Base-by-base conservation (phyloP, 2,888 invertebrate genomes). In the Campoplex nolae region DNA sequence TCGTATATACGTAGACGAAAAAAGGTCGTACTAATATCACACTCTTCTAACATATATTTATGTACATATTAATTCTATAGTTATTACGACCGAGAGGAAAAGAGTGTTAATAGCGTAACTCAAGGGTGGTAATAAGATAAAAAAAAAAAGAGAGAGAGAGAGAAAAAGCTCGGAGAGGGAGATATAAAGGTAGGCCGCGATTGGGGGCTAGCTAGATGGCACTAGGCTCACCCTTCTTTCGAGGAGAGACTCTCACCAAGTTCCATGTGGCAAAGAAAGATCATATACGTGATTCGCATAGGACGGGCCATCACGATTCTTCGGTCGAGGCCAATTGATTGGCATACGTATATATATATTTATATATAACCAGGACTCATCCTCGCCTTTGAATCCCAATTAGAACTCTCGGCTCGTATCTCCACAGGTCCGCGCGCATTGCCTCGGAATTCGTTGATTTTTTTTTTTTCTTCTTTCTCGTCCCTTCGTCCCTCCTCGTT, bases 351-450 rank as follows among this genome's bases (percentile, higher is more conserved):
- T 62, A 79, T 62, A 79, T 28, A 23, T 51, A 38, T 23, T 89
- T 89, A 87, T 88, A 85, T 85, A 78, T 65, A 76, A 45, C 3
- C 51, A 62, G 62, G 65, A 67, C 79, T 87, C 68, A 88, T 90
- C 88, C 88, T 88, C 88, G 83, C 90, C 88, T 89, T 89, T 89
- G 91, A 90, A 91, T 91, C 90, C 91, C 90, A 90, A 91, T 91
- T 90, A 91, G 87, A 87, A 87, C 82, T 82, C 78, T 82, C 84
- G 68, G 65, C 81, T 76, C 62, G 65, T 84, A 76, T 76, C 71
- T 62, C 28, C 71, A 45, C 78, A 7, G n/a, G 74, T 56, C 35
- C 18, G 32, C 76, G 76, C 45, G 71, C 71, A 28, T 51, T 76
- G 65, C 76, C 54, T 76, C 48, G 76, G 76, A 75, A 81, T 80